phyloP scores from a whole-genome alignment of 2,113 vertebrate species.

The Bothrops jararaca region DNA sequence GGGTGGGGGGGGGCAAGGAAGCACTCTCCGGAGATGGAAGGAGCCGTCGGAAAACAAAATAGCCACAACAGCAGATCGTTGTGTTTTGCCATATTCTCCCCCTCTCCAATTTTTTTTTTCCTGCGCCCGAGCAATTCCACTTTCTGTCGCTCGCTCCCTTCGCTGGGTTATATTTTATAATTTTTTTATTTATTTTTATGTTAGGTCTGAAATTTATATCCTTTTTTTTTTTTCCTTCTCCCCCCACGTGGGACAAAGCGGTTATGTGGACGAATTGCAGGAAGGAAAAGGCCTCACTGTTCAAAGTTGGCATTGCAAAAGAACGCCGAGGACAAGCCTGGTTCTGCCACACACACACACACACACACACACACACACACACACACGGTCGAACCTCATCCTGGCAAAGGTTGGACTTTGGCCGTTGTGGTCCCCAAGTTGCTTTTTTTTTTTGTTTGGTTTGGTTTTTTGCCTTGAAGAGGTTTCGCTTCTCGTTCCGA shows the following conservation, averaged over 20 bases:
- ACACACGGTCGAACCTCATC: fast-evolving
- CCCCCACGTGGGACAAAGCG: neutral
- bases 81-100: neutral
- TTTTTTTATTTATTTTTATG: neutral
- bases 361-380: too few relatives aligned
- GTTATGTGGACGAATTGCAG: neutral
- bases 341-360: too few relatives aligned
- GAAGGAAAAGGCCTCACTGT: neutral
- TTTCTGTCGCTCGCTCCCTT: neutral
- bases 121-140: neutral
- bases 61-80: neutral
- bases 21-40: neutral
- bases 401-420: neutral
- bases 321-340: fast-evolving
- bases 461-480: too few relatives aligned
- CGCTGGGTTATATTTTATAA: neutral
- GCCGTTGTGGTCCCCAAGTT: too few relatives aligned
- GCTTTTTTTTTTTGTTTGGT: too few relatives aligned
- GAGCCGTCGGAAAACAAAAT: neutral
- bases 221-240: too few relatives aligned
- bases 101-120: neutral
- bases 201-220: neutral
- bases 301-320: neutral
- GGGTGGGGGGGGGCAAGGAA: neutral
- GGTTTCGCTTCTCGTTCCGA: too few relatives aligned